These are phyloP conservation scores for Amphilophus citrinellus DNA, from an alignment of 2,113 vertebrate species.

Conservation along the genomic window DNA sequence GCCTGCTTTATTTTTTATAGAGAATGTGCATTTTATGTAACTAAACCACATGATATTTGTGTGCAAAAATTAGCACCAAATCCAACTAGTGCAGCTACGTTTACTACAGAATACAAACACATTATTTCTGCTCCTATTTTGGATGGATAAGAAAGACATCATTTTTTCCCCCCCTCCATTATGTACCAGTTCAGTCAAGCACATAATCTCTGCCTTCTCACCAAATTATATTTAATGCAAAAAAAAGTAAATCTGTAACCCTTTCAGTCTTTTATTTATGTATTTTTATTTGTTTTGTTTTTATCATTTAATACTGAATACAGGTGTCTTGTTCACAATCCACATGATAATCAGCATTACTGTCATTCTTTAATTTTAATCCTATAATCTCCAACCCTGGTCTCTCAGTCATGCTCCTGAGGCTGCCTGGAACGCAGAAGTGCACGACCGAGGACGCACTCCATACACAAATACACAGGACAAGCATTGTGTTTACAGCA, in stretches of 20 bases:
- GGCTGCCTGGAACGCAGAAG: constrained; percentile 13
- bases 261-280: constrained; percentile 1
- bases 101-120: background rate
- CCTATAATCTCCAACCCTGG: constrained; percentile 32
- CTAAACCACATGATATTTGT: background rate
- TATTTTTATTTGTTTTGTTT: constrained; percentile 11
- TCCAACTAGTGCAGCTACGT: background rate
- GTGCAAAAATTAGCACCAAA: background rate
- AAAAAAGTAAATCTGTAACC: background rate
- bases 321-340: constrained; percentile 22
- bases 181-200: background rate
- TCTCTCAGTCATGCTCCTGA: constrained; percentile 17
- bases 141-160: background rate
- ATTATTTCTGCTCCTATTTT: background rate
- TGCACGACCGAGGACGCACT: background rate
- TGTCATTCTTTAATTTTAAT: constrained; percentile 43
- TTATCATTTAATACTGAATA: background rate
- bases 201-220: background rate
- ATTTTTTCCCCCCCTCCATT: background rate
- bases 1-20: background rate
- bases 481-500: constrained; percentile 40
- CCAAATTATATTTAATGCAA: background rate
- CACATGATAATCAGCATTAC: constrained; percentile 44
- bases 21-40: background rate
- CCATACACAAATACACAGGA: constrained; percentile 20